A percentile compares a stretch with the other conserved stretches of the same genome.
phyloP scores from a whole-genome alignment of 2,888 invertebrate species.

The Nymphalis polychloros region DNA sequence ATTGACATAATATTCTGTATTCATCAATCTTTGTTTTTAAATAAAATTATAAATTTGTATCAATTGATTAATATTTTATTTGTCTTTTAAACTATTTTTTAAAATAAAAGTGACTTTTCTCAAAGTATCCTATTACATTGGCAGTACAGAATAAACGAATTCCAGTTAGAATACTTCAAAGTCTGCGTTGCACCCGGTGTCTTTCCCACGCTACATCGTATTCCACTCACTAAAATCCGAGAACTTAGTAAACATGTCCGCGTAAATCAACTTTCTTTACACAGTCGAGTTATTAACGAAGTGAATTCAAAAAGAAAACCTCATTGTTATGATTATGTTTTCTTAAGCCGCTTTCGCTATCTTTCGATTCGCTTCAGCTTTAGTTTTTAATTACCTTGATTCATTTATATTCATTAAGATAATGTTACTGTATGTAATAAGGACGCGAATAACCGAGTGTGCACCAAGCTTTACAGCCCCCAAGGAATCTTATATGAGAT shows the following conservation, averaged over 20 bases:
- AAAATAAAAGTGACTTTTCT: slow-evolving; percentile 28
- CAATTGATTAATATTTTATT: slow-evolving; percentile 12
- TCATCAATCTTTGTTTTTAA: not conserved
- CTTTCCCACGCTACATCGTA: slow-evolving; percentile 48
- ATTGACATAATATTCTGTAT: not conserved
- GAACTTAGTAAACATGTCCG: slow-evolving; percentile 64
- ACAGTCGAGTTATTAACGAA: slow-evolving; percentile 62
- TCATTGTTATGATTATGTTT: slow-evolving; percentile 18
- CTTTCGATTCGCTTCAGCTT: too few species aligned
- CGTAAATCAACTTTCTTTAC: slow-evolving; percentile 73
- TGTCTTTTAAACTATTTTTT: slow-evolving; percentile 11
- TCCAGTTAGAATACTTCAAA: slow-evolving; percentile 37
- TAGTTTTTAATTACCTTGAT: not conserved
- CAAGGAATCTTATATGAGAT: slow-evolving; percentile 10
- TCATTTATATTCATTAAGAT: not conserved
- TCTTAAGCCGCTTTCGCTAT: not conserved
- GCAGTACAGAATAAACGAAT: slow-evolving; percentile 42
- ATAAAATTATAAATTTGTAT: slow-evolving; percentile 12
- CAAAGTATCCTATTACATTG: slow-evolving; percentile 39
- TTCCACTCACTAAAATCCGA: slow-evolving; percentile 61
- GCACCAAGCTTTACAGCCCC: not conserved
- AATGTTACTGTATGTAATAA: not conserved
- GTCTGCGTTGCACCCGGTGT: slow-evolving; percentile 41
- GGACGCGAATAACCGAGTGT: not conserved
- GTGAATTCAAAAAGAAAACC: slow-evolving; percentile 36